These are phyloP conservation scores for Cromileptes altivelis DNA, from an alignment of 2,113 vertebrate species.

Conservation along the genomic window DNA sequence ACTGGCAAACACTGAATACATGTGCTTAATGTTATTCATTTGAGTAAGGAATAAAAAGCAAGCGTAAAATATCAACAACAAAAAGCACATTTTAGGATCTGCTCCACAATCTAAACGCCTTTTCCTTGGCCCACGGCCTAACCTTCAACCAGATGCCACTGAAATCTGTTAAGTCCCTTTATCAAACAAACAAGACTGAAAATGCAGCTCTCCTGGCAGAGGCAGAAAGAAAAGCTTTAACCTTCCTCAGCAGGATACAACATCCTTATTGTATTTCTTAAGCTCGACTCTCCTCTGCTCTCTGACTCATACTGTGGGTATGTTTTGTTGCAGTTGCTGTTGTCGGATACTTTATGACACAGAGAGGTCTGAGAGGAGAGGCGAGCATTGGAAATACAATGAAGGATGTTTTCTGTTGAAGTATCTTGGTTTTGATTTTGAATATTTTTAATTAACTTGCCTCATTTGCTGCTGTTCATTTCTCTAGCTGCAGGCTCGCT, in stretches of 20 bases:
- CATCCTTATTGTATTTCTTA: constrained; percentile 16
- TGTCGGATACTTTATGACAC: constrained; percentile 3
- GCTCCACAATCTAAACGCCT: neutral
- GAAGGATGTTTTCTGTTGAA: neutral
- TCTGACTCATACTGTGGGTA: neutral
- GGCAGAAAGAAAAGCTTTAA: neutral
- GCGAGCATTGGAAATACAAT: neutral
- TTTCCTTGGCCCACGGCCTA: neutral
- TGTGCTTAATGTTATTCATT: neutral
- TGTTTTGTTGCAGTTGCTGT: neutral
- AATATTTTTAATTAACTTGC: neutral
- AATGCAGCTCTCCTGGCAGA: neutral
- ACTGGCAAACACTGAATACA: constrained; percentile 1
- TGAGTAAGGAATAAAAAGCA: too few species aligned
- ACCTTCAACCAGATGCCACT: neutral
- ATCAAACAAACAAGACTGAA: neutral
- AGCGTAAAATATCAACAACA: neutral
- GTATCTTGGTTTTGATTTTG: neutral
- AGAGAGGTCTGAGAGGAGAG: constrained; percentile 4
- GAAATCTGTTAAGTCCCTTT: neutral
- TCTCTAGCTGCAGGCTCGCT: neutral
- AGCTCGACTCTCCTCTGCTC: neutral
- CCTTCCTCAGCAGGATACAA: neutral
- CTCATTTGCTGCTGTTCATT: neutral
- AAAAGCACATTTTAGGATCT: neutral